Conservation (phyloP, 2,113 vertebrate genomes). For the Numida meleagris region DNA sequence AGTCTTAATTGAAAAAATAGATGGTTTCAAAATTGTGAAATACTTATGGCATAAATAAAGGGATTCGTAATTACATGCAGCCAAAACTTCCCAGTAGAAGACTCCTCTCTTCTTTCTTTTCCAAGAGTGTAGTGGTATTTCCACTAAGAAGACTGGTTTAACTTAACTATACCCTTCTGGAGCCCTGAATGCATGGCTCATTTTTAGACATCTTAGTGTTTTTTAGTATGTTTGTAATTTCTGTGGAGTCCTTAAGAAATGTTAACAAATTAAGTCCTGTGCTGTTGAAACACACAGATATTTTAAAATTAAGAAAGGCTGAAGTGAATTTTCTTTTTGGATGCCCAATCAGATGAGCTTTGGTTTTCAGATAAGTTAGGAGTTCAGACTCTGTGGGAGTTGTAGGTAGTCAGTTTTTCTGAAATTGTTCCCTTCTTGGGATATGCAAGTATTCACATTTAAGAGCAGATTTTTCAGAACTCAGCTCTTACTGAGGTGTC, state of each 20-base stretch:
- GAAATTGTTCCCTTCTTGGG: not conserved
- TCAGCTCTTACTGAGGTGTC: not conserved
- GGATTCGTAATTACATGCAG: not conserved
- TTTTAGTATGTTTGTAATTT: not conserved
- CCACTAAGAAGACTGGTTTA: not conserved
- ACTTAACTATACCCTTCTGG: not conserved
- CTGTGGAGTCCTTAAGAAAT: not conserved
- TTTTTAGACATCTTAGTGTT: not conserved
- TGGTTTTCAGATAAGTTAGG: not conserved
- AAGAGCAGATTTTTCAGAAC: not conserved
- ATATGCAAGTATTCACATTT: not conserved
- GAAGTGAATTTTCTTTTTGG: not conserved
- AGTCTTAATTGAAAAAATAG: constrained; percentile 1
- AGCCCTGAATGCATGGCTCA: not conserved
- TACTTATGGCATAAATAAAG: not conserved
- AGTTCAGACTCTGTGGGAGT: not conserved
- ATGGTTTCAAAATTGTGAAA: not conserved
- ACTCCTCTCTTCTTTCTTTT: not conserved
- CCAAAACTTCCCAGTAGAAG: not conserved
- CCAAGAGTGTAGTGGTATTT: not conserved
- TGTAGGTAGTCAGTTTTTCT: not conserved
- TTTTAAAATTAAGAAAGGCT: not conserved
- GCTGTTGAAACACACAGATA: not conserved
- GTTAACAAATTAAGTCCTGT: not conserved
- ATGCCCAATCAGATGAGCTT: not conserved